These are phyloP conservation scores for Parazoanthus atlanticus DNA, from an alignment of 92 coral and sea anemone species.

Conservation along the genomic window DNA sequence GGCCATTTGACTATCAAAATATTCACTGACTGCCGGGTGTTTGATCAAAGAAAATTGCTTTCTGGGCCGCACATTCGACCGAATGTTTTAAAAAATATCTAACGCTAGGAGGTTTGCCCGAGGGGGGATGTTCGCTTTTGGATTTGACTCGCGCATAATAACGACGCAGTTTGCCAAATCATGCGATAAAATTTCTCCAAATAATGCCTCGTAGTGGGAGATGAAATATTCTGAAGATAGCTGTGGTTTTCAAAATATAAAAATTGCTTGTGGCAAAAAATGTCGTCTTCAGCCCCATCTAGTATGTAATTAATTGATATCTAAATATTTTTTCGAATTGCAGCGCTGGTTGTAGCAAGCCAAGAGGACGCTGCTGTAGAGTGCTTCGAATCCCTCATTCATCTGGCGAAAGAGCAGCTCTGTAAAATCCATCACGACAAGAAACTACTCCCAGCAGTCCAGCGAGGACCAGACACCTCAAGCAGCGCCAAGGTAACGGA, in stretches of 20 bases:
- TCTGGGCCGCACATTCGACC: no score
- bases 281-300: neutral
- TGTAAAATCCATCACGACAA: constrained; percentile 64
- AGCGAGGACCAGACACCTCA: neutral
- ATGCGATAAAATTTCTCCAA: no score
- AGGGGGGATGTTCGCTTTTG: no score
- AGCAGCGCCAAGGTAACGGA: neutral
- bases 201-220: neutral
- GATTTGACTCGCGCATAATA: no score
- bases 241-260: neutral
- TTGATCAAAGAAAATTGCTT: no score
- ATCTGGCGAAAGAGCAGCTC: constrained; percentile 76
- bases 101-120: no score
- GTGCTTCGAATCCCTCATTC: constrained; percentile 81
- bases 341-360: constrained; percentile 76
- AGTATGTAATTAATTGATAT: neutral
- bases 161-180: no score
- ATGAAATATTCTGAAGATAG: neutral
- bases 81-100: no score
- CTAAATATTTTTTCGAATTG: neutral
- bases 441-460: constrained; percentile 49
- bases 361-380: constrained; percentile 82
- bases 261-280: no score
- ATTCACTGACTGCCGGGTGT: no score
- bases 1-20: no score